Evolutionary conservation across 1,140 invertebrate genomes (phyloP).

Genomic region (Drosophila kohkoa): DNA sequence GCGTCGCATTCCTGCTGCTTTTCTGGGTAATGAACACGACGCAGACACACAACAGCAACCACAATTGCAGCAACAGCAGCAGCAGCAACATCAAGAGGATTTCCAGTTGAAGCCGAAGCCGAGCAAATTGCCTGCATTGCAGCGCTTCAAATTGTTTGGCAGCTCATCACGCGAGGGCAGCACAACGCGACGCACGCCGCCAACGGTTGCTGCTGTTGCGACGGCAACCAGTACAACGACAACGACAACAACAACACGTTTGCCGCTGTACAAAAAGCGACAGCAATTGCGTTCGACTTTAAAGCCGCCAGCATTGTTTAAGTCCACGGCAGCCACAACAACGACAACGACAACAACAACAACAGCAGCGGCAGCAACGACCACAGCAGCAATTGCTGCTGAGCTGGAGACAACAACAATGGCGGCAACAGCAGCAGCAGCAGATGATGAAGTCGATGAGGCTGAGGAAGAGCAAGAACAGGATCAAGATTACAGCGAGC

Average conservation of each 20-base stretch:
- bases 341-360: slow-evolving; percentile 13
- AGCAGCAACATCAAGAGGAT: slow-evolving; percentile 13
- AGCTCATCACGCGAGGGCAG: slow-evolving; percentile 66
- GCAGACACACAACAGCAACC: slow-evolving; percentile 11
- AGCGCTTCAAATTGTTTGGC: slow-evolving; percentile 77
- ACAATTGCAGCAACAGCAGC: slow-evolving; percentile 26
- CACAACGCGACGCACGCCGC: slow-evolving; percentile 44
- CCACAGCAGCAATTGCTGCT: slow-evolving; percentile 7
- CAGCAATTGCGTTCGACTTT: slow-evolving; percentile 72
- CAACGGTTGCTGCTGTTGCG: slow-evolving; percentile 16
- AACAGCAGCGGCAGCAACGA: slow-evolving; percentile 2
- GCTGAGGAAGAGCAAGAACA: slow-evolving; percentile 1
- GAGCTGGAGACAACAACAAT: slow-evolving; percentile 9
- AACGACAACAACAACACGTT: slow-evolving; percentile 63
- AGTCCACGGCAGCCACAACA: slow-evolving; percentile 37
- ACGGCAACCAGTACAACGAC: slow-evolving; percentile 20
- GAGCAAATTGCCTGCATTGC: slow-evolving; percentile 60
- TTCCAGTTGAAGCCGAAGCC: slow-evolving; percentile 37
- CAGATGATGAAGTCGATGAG: slow-evolving; percentile 2
- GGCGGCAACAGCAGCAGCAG: slow-evolving; percentile 21
- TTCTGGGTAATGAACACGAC: slow-evolving; percentile 23
- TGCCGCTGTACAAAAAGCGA: slow-evolving; percentile 78
- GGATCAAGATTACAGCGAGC: slow-evolving; percentile 12
- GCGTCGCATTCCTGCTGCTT: slow-evolving; percentile 60
- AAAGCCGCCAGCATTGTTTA: slow-evolving; percentile 62